phyloP scores from a whole-genome alignment of 2,888 invertebrate species.

The Leuctra nigra region DNA sequence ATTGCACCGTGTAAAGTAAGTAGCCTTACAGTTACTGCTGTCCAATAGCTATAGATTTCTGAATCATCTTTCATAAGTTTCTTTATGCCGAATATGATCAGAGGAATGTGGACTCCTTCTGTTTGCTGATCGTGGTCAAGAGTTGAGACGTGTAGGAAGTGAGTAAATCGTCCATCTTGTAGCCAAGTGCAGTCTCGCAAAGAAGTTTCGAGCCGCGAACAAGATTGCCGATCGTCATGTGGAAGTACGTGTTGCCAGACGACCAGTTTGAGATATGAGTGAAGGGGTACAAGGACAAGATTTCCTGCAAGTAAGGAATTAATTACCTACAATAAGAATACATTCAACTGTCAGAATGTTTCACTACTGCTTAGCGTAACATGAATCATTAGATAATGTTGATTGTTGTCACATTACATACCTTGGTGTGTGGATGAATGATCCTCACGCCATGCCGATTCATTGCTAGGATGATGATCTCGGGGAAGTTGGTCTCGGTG shows the following conservation, averaged over 20 bases:
- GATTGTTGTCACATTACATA: no score
- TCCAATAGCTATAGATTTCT: no score
- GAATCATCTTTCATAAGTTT: no score
- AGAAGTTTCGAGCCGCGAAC: slow-evolving; percentile 80
- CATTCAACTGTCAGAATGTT: no score
- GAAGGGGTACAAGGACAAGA: slow-evolving; percentile 77
- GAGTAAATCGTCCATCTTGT: slow-evolving; percentile 94
- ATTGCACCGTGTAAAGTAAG: background rate
- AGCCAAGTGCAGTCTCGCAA: slow-evolving; percentile 87
- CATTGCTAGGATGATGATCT: slow-evolving; percentile 80
- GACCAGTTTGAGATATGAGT: slow-evolving; percentile 91
- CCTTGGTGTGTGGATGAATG: slow-evolving; percentile 81
- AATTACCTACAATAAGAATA: no score
- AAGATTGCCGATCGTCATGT: slow-evolving; percentile 91
- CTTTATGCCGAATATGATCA: no score
- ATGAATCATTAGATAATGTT: no score
- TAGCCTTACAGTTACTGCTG: no score
- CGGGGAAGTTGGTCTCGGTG: slow-evolving; percentile 79
- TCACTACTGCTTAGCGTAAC: no score
- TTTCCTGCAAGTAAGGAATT: slow-evolving; percentile 49
- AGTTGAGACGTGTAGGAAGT: slow-evolving; percentile 75
- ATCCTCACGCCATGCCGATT: slow-evolving; percentile 87
- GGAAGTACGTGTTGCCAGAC: slow-evolving; percentile 91
- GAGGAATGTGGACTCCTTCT: slow-evolving; percentile 22
- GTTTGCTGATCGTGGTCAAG: slow-evolving; percentile 44